Evolutionary conservation across 2,888 invertebrate genomes (phyloP).

Genomic region (Cryptocheilus praepositus): DNA sequence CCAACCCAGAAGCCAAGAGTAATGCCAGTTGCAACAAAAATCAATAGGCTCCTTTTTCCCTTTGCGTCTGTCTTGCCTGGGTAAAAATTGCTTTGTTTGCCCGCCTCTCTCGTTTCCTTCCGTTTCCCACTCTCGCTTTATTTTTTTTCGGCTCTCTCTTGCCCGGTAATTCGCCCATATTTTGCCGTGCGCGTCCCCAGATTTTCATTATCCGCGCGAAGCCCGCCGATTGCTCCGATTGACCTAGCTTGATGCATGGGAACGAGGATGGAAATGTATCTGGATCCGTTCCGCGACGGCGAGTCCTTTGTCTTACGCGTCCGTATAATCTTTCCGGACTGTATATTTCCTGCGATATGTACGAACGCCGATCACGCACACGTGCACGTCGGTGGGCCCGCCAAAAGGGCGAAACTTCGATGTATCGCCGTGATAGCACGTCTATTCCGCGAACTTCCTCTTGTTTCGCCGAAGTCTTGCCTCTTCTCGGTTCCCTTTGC

Average conservation of each 20-base stretch:
- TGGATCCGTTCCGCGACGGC: slow-evolving; percentile 33
- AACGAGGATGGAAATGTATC: slow-evolving; percentile 18
- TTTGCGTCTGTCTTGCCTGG: too few species aligned
- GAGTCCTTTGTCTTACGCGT: slow-evolving; percentile 34
- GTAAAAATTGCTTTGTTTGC: too few species aligned
- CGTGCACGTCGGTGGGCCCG: not conserved
- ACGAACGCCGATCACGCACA: not conserved
- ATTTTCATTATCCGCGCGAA: slow-evolving; percentile 8
- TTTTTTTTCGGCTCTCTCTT: too few species aligned
- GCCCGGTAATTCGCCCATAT: too few species aligned
- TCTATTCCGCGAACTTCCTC: not conserved
- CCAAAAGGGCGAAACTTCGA: not conserved
- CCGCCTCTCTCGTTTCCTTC: too few species aligned
- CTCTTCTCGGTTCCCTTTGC: not conserved
- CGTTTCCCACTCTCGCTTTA: too few species aligned
- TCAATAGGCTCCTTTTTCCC: too few species aligned
- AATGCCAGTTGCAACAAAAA: too few species aligned
- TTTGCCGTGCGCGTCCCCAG: too few species aligned
- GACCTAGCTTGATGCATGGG: slow-evolving; percentile 12
- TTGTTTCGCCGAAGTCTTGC: not conserved
- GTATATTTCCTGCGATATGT: not conserved
- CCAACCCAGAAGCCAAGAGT: too few species aligned
- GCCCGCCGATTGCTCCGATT: slow-evolving; percentile 47
- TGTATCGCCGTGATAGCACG: not conserved
- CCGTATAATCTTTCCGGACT: slow-evolving; percentile 31